phyloP scores from a whole-genome alignment of 1,140 invertebrate species.

The Phymastichus coffea region DNA sequence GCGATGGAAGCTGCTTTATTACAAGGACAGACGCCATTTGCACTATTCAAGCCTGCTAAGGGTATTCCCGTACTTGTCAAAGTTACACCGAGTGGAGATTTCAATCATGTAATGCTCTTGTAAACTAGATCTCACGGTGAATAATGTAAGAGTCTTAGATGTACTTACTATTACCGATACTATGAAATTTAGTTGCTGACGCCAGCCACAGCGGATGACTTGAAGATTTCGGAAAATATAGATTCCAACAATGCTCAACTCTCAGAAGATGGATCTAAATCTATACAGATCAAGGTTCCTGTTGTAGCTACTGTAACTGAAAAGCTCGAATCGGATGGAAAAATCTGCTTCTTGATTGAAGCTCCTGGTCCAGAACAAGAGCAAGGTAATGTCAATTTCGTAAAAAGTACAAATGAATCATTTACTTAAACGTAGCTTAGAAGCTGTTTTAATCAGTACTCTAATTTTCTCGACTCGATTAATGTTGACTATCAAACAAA shows the following conservation, averaged over 20 bases:
- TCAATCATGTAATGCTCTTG: constrained; percentile 59
- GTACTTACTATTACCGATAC: too few relatives aligned
- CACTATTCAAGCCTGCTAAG: constrained; percentile 60
- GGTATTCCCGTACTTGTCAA: constrained; percentile 66
- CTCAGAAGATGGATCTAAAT: constrained; percentile 49
- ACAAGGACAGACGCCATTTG: constrained; percentile 60
- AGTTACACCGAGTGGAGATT: constrained; percentile 52
- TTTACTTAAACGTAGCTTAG: not conserved
- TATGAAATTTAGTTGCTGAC: constrained; percentile 48
- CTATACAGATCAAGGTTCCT: constrained; percentile 58
- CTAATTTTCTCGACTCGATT: too few relatives aligned
- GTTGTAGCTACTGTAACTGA: constrained; percentile 58
- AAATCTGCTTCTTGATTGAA: constrained; percentile 53
- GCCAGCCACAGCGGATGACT: constrained; percentile 56
- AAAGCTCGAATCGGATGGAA: constrained; percentile 49
- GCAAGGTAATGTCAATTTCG: constrained; percentile 43
- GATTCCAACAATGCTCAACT: constrained; percentile 42
- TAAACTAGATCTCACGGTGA: constrained; percentile 14
- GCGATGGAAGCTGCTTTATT: constrained; percentile 60
- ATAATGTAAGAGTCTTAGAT: constrained; percentile 28
- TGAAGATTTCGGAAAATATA: constrained; percentile 53
- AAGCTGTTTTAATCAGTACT: too few relatives aligned
- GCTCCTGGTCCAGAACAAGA: constrained; percentile 47
- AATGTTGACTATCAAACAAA: too few relatives aligned
- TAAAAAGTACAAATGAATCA: not conserved